Evolutionary conservation across 2,888 invertebrate species (phyloP).

Genomic region (Sminthurides aquaticus): DNA sequence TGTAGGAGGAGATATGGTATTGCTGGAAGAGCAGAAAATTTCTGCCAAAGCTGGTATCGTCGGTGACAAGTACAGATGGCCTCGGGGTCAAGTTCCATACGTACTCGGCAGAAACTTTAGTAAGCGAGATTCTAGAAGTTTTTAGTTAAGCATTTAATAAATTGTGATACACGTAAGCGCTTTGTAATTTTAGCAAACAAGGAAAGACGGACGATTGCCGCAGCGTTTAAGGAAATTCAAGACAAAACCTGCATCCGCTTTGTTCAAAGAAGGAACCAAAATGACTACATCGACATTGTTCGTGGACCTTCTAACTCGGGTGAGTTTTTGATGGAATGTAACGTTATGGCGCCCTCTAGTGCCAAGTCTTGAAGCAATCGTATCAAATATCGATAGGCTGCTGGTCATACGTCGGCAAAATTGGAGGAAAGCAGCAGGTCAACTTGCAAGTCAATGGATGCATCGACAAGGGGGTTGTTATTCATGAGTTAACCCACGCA

Average conservation of each 20-base stretch:
- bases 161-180: no score
- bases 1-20: slow-evolving; percentile 7
- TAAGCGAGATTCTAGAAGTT: no score
- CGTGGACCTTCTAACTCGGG: slow-evolving; percentile 2
- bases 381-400: slow-evolving; percentile 54
- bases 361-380: no score
- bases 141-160: no score
- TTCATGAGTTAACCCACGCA: slow-evolving; percentile 72
- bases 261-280: slow-evolving; percentile 49
- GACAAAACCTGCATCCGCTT: slow-evolving; percentile 59
- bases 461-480: slow-evolving; percentile 56
- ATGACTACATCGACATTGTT: slow-evolving; percentile 53
- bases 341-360: background rate
- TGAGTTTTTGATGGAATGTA: background rate
- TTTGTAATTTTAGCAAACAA: background rate
- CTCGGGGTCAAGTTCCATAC: slow-evolving; percentile 5
- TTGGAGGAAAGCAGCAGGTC: slow-evolving; percentile 56
- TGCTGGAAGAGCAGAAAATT: background rate
- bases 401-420: slow-evolving; percentile 60
- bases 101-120: slow-evolving; percentile 6
- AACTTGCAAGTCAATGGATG: slow-evolving; percentile 50
- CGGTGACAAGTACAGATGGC: slow-evolving; percentile 6
- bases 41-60: background rate
- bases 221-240: slow-evolving; percentile 56
- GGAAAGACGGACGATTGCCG: slow-evolving; percentile 51